phyloP scores from a whole-genome alignment of 2,888 invertebrate species.

The Philopedon plagiatum region DNA sequence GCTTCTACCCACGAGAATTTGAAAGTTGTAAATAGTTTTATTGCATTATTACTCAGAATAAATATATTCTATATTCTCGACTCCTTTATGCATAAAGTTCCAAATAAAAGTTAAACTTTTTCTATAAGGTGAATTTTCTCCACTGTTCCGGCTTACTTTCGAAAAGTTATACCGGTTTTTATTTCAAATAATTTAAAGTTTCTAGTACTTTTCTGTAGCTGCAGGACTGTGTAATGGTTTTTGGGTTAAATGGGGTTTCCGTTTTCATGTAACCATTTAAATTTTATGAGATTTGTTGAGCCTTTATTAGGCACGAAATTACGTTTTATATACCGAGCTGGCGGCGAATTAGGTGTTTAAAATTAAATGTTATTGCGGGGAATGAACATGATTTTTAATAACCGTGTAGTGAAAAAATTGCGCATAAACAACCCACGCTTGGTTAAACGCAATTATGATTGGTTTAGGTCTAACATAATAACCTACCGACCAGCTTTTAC shows the following conservation, averaged over 20 bases:
- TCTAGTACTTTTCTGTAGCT: conserved; percentile 29
- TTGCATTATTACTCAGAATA: conserved; percentile 7
- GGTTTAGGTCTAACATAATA: not conserved
- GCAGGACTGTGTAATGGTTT: conserved; percentile 23
- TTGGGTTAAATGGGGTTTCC: conserved; percentile 41
- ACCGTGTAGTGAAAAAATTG: conserved; percentile 1
- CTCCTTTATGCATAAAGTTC: conserved; percentile 24
- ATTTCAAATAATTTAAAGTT: conserved; percentile 38
- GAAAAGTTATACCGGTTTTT: conserved; percentile 32
- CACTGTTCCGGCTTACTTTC: conserved; percentile 25
- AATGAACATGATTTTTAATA: conserved; percentile 32
- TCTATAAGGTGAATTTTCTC: conserved; percentile 33
- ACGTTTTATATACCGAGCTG: conserved; percentile 39
- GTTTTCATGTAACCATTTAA: conserved; percentile 37
- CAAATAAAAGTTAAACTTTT: conserved; percentile 26
- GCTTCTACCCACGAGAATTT: not conserved
- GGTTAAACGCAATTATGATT: not conserved
- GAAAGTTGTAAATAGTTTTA: conserved; percentile 13
- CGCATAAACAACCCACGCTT: not conserved
- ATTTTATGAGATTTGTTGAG: conserved; percentile 45
- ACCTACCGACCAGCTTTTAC: not conserved
- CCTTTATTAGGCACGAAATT: conserved; percentile 46
- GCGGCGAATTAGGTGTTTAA: conserved; percentile 44
- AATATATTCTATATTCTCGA: conserved; percentile 17
- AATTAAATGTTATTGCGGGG: conserved; percentile 45